A percentile compares a stretch with the other conserved stretches of the same genome.
Conservation (phyloP, 35 echinoderm and acorn worm species). For the Ophioderma brevispina region DNA sequence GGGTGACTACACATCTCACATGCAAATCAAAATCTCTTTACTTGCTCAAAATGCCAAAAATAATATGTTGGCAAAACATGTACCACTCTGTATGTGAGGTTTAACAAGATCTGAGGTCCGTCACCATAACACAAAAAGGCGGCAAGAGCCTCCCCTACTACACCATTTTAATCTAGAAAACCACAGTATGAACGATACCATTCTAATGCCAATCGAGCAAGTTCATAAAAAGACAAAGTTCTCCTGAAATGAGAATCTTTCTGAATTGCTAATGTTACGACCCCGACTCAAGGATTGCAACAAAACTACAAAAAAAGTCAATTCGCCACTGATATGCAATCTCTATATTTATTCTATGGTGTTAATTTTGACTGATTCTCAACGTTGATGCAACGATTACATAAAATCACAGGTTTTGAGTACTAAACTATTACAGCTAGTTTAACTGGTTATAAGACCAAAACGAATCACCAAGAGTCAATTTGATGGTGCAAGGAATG, state of each 20-base stretch:
- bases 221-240: background rate
- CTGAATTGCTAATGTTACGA: no score
- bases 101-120: background rate
- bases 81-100: background rate
- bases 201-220: background rate
- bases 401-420: no score
- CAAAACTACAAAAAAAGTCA: no score
- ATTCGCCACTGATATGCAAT: no score
- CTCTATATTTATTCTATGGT: no score
- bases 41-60: background rate
- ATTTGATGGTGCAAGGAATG: no score
- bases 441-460: no score
- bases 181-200: background rate
- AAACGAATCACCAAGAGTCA: no score
- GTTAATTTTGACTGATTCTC: no score
- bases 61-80: slow-evolving; percentile 26
- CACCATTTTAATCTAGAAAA: background rate
- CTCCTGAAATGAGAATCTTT: background rate
- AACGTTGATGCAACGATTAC: no score
- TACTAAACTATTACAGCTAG: no score
- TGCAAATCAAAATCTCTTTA: background rate
- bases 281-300: no score
- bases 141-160: background rate
- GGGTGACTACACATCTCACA: background rate
- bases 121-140: background rate